phyloP scores from a whole-genome alignment of 2,797 vertebrate genomes.

The Sciaenops ocellatus region DNA sequence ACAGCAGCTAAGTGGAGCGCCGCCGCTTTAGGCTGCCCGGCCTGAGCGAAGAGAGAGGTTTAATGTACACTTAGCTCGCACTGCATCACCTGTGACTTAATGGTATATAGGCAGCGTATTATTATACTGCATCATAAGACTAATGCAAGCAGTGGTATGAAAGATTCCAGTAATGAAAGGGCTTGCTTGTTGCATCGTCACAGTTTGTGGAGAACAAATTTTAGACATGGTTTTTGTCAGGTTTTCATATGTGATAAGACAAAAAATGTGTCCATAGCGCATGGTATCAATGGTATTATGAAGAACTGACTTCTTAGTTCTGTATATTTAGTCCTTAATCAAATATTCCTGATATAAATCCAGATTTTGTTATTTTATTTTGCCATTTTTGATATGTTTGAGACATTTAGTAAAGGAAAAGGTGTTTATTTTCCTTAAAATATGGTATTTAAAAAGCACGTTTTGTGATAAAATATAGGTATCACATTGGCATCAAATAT shows the following conservation, averaged over 20 bases:
- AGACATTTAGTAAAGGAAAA: neutral
- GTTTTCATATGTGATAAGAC: neutral
- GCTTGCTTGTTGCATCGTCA: neutral
- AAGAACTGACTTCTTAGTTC: no score
- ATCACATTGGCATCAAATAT: neutral
- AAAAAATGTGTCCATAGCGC: no score
- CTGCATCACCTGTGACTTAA: constrained; percentile 53
- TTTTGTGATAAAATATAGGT: neutral
- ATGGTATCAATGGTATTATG: no score
- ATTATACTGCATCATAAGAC: constrained; percentile 23
- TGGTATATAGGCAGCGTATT: constrained; percentile 16
- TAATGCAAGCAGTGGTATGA: constrained; percentile 21
- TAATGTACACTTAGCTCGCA: constrained; percentile 43
- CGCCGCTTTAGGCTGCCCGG: constrained; percentile 30
- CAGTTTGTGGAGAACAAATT: constrained; percentile 6
- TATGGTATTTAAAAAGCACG: neutral
- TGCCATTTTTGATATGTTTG: neutral
- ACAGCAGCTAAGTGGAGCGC: constrained; percentile 53
- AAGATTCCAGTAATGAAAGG: constrained; percentile 16
- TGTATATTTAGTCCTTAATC: no score
- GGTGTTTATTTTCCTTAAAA: neutral
- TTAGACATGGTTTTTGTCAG: neutral
- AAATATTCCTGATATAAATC: neutral
- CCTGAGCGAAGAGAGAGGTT: constrained; percentile 34
- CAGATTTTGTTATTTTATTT: neutral